Conservation (phyloP, 2,888 invertebrate genomes). For the Cheilosia impressa region DNA sequence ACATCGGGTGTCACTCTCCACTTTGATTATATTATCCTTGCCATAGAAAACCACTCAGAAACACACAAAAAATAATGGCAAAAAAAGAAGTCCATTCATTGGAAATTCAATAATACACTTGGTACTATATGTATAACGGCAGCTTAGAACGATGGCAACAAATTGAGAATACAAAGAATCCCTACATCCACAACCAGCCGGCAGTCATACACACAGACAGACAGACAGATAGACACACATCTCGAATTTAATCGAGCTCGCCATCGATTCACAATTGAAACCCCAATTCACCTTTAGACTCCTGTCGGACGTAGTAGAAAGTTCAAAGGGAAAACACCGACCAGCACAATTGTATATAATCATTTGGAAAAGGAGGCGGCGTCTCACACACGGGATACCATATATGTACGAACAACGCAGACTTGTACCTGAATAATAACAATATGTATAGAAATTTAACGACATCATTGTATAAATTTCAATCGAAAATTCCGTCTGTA, state of each 20-base stretch:
- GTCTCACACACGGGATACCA: neutral
- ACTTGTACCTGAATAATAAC: slow-evolving; percentile 53
- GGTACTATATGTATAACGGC: slow-evolving; percentile 15
- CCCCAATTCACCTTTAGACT: slow-evolving; percentile 50
- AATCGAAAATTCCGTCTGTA: slow-evolving; percentile 49
- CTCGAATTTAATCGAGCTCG: slow-evolving; percentile 51
- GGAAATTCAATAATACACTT: slow-evolving; percentile 63
- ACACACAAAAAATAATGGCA: slow-evolving; percentile 1
- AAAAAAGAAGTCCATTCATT: slow-evolving; percentile 24
- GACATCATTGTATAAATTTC: slow-evolving; percentile 66
- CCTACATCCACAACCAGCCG: slow-evolving; percentile 6
- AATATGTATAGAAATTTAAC: slow-evolving; percentile 71
- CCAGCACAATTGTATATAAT: slow-evolving; percentile 59
- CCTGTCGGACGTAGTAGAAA: neutral
- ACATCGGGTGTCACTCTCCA: slow-evolving; percentile 22
- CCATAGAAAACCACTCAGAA: neutral
- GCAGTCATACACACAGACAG: slow-evolving; percentile 12
- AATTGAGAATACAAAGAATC: slow-evolving; percentile 41
- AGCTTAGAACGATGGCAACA: slow-evolving; percentile 30
- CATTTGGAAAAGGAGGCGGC: slow-evolving; percentile 36
- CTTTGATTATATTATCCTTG: slow-evolving; percentile 26
- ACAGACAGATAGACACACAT: slow-evolving; percentile 20
- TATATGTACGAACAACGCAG: neutral
- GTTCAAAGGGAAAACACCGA: slow-evolving; percentile 44
- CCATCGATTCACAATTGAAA: slow-evolving; percentile 50